Base-by-base conservation (phyloP, 2,797 vertebrate species). In the Dryobates pubescens region DNA sequence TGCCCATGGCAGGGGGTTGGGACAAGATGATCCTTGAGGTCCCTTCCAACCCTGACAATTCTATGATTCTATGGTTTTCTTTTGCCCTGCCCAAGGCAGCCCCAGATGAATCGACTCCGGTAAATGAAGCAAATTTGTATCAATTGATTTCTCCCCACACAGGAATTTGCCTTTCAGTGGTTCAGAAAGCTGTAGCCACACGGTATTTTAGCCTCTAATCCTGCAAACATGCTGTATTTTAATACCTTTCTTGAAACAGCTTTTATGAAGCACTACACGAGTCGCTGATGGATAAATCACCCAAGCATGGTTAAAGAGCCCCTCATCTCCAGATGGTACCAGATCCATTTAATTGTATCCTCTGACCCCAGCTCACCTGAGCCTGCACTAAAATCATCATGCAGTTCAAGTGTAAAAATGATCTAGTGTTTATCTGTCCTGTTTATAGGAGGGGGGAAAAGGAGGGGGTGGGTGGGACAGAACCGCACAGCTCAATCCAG, bases 401-500 rank as follows among this genome's bases (percentile, higher is more conserved):
- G 98, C 98, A 98, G 99, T 98, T 98, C 98, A 98, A 99, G 98
- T 99, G 98, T 99, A 99, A 99, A 99, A 99, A 99, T 99, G 98
- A 99, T 99, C 98, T 98, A 99, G 96, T 98, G 98, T 99, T 98
- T 99, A 98, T 99, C 99, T 98, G 98, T 98, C 98, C 98, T 98
- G 98, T 99, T 99, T 99, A 99, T 99, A 97, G 98, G 98, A n/a
- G 98, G 98, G 97, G 98, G 7, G 14, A 9, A 97, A 98, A 98
- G 98, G 98, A 97, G 98, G 53, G 4, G 49, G 22, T 7, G 45
- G 18, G 17, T 11, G 38, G 38, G 38, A 45, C 43, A 45, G 97
- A 97, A 97, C 98, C 98, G 98, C 97, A 98, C 98, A 98, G 98
- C 98, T 98, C 98, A 98, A 98, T 98, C 98, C 95, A 86, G 88